A percentile compares a stretch with the other conserved stretches of the same genome.
These are phyloP conservation scores for Luffia ferchaultella DNA, from an alignment of 2,888 invertebrate species.

Conservation along the genomic window DNA sequence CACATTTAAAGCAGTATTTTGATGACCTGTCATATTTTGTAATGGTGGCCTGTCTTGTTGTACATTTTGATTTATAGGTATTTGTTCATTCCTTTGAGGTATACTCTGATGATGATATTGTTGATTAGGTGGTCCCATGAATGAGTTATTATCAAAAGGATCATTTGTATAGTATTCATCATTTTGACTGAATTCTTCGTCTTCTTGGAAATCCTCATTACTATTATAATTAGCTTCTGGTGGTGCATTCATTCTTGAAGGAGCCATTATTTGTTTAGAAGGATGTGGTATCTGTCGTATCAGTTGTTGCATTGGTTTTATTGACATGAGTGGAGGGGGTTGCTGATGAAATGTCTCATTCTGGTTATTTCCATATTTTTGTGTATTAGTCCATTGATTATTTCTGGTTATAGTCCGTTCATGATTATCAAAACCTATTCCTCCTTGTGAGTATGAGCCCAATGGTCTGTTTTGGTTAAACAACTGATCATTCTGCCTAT, in stretches of 20 bases:
- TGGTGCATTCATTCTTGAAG: neutral
- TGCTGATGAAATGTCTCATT: neutral
- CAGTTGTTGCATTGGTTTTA: neutral
- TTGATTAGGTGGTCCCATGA: neutral
- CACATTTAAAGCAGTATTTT: slow-evolving; percentile 13
- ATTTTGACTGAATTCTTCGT: neutral
- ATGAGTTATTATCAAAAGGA: neutral
- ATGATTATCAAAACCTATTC: neutral
- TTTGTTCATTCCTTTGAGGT: neutral
- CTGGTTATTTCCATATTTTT: slow-evolving; percentile 11
- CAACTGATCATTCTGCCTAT: neutral
- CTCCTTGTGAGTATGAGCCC: neutral
- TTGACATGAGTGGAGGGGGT: neutral
- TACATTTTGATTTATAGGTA: neutral
- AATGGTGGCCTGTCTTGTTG: slow-evolving; percentile 16
- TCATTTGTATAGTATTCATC: neutral
- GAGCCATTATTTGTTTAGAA: neutral
- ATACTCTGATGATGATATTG: neutral
- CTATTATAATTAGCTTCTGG: neutral
- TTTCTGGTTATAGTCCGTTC: neutral
- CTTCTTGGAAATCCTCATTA: neutral
- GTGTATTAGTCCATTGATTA: slow-evolving; percentile 11
- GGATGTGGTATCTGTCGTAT: neutral
- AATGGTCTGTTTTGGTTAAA: neutral
- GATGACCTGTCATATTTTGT: slow-evolving; percentile 20